These are phyloP conservation scores for Eristalis tenax DNA, from an alignment of 2,888 invertebrate species.

Conservation along the genomic window DNA sequence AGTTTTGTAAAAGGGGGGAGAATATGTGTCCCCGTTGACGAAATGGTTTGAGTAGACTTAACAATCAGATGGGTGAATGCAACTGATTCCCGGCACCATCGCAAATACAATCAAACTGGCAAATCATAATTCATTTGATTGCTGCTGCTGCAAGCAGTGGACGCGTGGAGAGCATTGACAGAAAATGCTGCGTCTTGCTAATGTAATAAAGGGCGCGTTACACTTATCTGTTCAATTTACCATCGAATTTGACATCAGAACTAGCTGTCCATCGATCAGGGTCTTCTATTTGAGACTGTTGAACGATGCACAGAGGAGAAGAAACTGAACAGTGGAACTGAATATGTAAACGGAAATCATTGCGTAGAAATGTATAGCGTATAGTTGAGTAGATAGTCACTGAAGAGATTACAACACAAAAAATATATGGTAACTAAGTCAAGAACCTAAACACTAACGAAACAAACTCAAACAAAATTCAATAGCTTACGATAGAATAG, in stretches of 20 bases:
- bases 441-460: background rate
- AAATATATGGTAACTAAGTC: background rate
- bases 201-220: background rate
- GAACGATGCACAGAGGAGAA: background rate
- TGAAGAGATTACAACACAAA: background rate
- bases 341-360: background rate
- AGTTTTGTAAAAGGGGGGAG: background rate
- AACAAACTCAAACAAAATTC: background rate
- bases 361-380: too few relatives aligned
- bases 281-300: background rate
- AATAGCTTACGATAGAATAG: conserved; percentile 14
- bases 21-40: too few relatives aligned
- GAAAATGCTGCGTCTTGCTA: background rate
- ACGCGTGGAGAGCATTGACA: background rate
- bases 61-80: too few relatives aligned
- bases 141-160: background rate
- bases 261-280: background rate
- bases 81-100: too few relatives aligned
- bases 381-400: too few relatives aligned
- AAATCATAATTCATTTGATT: background rate
- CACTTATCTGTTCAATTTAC: background rate
- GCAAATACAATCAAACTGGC: background rate
- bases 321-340: background rate
- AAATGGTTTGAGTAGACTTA: too few relatives aligned
- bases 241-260: background rate